Evolutionary conservation across 2,888 invertebrate species (phyloP).

Genomic region (Hydraecia micacea): DNA sequence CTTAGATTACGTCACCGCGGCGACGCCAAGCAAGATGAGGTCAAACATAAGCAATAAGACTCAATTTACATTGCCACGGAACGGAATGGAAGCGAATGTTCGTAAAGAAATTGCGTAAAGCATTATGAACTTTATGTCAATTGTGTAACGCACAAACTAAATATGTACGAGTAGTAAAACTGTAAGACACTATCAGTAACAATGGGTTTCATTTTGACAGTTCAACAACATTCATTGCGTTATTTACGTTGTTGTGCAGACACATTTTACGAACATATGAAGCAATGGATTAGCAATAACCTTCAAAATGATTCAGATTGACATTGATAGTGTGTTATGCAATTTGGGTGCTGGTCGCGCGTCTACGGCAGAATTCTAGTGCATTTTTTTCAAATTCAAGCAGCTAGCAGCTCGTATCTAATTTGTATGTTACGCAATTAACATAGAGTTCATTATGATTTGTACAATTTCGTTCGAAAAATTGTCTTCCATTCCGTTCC

Average conservation of each 20-base stretch:
- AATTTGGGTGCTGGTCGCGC: background rate
- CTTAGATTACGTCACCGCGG: slow-evolving; percentile 47
- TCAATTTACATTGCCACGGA: background rate
- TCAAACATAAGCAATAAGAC: slow-evolving; percentile 21
- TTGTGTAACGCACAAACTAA: background rate
- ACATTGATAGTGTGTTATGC: background rate
- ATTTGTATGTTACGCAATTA: background rate
- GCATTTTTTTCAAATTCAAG: background rate
- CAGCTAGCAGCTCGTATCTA: background rate
- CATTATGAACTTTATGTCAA: background rate
- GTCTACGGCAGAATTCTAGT: background rate
- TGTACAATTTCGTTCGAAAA: background rate
- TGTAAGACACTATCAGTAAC: background rate
- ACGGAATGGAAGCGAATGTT: background rate
- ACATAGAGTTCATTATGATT: background rate
- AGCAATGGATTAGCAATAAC: background rate
- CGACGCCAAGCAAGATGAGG: slow-evolving; percentile 38
- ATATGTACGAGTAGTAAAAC: background rate
- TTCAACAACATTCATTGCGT: background rate
- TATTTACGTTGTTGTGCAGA: background rate
- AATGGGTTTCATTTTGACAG: background rate
- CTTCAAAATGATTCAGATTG: background rate
- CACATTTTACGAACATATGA: background rate
- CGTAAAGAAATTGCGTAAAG: background rate
- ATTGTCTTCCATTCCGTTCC: too few species aligned